phyloP scores from a whole-genome alignment of 1,140 invertebrate genomes.

The Apolygus lucorum region DNA sequence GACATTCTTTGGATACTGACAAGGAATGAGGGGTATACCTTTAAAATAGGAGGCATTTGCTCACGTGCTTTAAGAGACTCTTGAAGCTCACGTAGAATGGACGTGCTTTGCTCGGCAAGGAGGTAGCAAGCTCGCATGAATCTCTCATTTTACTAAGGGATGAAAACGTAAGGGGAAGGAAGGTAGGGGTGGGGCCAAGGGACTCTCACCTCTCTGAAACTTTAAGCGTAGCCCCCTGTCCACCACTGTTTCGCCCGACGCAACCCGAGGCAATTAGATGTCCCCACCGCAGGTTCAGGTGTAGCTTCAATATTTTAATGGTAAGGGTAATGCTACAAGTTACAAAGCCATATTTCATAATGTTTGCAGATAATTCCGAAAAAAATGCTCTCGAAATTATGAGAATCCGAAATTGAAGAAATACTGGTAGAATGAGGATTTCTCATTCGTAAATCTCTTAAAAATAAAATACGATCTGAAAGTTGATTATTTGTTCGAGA shows the following conservation, averaged over 20 bases:
- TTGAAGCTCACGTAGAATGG: not conserved
- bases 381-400: no score
- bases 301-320: not conserved
- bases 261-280: not conserved
- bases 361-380: no score
- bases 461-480: no score
- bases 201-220: not conserved
- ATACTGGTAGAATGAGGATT: no score
- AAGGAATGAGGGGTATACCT: not conserved
- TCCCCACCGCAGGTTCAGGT: not conserved
- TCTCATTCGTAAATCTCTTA: no score
- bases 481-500: no score
- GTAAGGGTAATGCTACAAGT: no score
- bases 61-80: not conserved
- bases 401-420: no score
- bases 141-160: not conserved
- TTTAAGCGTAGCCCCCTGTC: not conserved
- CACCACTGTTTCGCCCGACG: not conserved
- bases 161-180: not conserved
- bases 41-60: not conserved
- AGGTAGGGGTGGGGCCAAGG: not conserved
- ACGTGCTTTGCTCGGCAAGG: not conserved
- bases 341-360: no score
- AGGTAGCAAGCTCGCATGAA: not conserved
- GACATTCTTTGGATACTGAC: no score